A percentile compares a stretch with the other conserved stretches of the same genome.
Conservation (phyloP, 2,113 vertebrate genomes). For the Psittacus erithacus region DNA sequence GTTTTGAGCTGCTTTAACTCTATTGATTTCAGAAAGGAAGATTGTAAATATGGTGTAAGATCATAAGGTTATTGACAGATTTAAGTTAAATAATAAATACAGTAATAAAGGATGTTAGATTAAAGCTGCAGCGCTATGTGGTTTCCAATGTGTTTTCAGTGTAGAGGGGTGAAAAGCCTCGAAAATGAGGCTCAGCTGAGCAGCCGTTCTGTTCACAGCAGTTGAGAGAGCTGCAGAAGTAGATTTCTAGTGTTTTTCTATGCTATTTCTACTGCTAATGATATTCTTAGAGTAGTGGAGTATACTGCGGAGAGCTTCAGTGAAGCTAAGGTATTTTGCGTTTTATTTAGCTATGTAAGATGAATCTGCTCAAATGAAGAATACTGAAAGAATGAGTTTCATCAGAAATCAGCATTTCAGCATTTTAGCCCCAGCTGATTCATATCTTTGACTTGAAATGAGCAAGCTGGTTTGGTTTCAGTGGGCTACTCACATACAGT, state of each 20-base stretch:
- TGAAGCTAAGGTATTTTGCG: neutral
- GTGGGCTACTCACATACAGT: neutral
- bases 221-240: neutral
- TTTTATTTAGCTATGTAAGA: neutral
- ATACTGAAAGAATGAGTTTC: neutral
- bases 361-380: neutral
- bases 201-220: neutral
- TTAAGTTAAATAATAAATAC: neutral
- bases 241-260: neutral
- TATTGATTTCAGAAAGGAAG: neutral
- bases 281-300: neutral
- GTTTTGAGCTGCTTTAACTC: neutral
- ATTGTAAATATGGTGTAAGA: neutral
- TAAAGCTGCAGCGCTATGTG: neutral
- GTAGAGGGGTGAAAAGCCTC: neutral
- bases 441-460: neutral
- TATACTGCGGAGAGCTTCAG: neutral
- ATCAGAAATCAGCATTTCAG: neutral
- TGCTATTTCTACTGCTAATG: neutral
- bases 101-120: neutral
- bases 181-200: neutral
- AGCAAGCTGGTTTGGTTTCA: neutral
- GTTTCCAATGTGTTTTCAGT: neutral
- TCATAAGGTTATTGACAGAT: neutral
- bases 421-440: neutral